Conservation (phyloP, 2,888 invertebrate species). For the Gortyna flavago region DNA sequence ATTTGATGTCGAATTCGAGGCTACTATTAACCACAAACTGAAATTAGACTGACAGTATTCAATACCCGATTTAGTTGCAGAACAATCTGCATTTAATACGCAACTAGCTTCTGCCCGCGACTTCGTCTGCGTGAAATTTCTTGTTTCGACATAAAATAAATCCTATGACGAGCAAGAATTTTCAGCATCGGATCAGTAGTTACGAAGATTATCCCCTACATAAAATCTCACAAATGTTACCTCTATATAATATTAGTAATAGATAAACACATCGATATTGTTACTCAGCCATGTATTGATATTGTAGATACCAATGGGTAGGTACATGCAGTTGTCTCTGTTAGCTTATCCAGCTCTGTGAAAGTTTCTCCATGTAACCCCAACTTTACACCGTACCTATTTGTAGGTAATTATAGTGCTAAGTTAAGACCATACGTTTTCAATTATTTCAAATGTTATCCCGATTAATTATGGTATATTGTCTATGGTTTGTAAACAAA, state of each 20-base stretch:
- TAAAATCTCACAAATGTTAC: neutral
- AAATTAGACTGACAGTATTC: neutral
- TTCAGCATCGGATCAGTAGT: neutral
- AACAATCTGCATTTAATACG: neutral
- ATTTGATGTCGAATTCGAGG: neutral
- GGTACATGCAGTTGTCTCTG: neutral
- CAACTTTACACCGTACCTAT: conserved; percentile 10
- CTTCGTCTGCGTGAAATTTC: neutral
- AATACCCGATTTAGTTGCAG: neutral
- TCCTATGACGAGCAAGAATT: neutral
- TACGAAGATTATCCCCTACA: neutral
- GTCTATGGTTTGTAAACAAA: neutral
- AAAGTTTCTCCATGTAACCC: conserved; percentile 37
- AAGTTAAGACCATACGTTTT: conserved; percentile 24
- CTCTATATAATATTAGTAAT: neutral
- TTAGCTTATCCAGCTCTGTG: neutral
- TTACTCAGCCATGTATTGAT: neutral
- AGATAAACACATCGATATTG: neutral
- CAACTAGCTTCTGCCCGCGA: neutral
- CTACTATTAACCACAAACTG: neutral
- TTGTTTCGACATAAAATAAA: neutral
- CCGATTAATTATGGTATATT: neutral
- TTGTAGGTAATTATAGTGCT: conserved; percentile 37
- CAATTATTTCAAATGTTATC: conserved; percentile 5
- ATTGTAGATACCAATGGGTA: neutral